Conservation (phyloP, 2,888 invertebrate species). For the Nymphalis urticae region DNA sequence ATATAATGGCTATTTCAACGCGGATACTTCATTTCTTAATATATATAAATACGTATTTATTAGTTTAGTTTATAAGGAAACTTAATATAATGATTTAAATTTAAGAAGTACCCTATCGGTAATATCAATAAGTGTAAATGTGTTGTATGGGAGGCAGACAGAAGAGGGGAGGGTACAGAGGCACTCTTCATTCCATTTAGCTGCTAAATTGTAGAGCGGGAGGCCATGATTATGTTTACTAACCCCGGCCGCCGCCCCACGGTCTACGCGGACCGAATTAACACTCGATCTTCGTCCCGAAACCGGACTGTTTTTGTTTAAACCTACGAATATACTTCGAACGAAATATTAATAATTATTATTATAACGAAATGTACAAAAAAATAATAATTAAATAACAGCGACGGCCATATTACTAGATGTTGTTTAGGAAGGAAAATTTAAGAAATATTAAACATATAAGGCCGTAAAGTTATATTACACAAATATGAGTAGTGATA, state of each 20-base stretch:
- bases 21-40: background rate
- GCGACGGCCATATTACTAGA: too few species aligned
- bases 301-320: conserved; percentile 39
- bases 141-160: conserved; percentile 60
- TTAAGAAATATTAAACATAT: too few species aligned
- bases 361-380: background rate
- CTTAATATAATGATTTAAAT: background rate
- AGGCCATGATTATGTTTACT: conserved; percentile 78
- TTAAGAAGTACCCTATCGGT: conserved; percentile 35
- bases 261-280: conserved; percentile 73
- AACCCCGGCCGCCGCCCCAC: conserved; percentile 66
- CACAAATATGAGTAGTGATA: too few species aligned
- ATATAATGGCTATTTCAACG: too few species aligned
- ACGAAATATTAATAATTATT: conserved; percentile 1
- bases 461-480: too few species aligned
- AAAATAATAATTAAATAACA: background rate
- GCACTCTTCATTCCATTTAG: conserved; percentile 78
- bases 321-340: conserved; percentile 10
- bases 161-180: conserved; percentile 55
- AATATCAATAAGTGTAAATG: conserved; percentile 49
- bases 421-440: too few species aligned
- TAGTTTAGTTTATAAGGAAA: background rate
- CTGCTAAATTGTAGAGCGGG: conserved; percentile 77
- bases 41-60: background rate
- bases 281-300: conserved; percentile 75